Evolutionary conservation across 1,140 invertebrate genomes (phyloP), one percentile per base, ranked within the genome.

Genomic region (Sarcophaga peregrina): DNA sequence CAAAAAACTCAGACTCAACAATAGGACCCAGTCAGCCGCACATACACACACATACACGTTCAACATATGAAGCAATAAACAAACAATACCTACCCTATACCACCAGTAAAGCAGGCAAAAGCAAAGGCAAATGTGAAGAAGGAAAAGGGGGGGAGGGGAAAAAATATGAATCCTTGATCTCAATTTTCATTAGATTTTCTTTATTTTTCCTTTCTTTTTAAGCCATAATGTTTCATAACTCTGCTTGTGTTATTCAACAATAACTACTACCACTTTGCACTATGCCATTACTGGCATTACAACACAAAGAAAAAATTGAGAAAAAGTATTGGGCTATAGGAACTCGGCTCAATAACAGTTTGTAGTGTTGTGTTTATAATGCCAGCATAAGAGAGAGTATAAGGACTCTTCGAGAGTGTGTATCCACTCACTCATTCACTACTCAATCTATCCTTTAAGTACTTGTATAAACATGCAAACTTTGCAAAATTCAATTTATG

Each of bases 401-500:
- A 58, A 68, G 15, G 62, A 68, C n/a, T 68, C n/a, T 37, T 20
- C 20, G 54, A 62, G 54, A 62, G 54, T 62, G 54, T 62, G 10
- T 11, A 62, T 13, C 9, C 15, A 62, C 58, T 17, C 4, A 62
- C 52, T 58, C 62, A 68, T 20, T 37, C 25, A 37, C 4, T 4
- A 68, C 62, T 68, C 62, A 68, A 68, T 68, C 62, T 68, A 25
- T 68, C 46, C 74, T 76, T 76, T 76, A 76, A 76, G 74, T 76
- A 47, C 45, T 48, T 47, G 74, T 76, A 76, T 76, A 48, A 76
- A 76, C 74, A 76, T 76, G 74, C 74, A 76, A 48, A 76, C 46
- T 76, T 76, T 76, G 74, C 74, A 76, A 76, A 76, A 76, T 76
- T 76, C 46, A 48, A 76, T 76, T 76, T 76, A 76, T 76, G 74